Conservation (phyloP, 2,888 invertebrate species). For the Drosophila bunnanda region DNA sequence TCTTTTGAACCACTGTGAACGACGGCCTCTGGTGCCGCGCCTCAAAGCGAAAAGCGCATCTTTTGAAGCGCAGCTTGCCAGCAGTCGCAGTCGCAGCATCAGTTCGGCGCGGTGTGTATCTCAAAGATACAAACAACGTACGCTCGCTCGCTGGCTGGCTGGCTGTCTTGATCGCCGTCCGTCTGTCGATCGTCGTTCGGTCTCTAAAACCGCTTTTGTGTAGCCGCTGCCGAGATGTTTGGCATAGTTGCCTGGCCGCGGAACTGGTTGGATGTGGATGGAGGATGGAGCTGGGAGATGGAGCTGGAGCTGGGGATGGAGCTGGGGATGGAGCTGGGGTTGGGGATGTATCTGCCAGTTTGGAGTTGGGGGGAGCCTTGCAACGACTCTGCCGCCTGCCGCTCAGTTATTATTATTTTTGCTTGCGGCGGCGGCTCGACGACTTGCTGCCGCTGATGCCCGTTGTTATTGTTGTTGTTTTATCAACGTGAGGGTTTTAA, state of each 20-base stretch:
- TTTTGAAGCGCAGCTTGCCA: conserved; percentile 74
- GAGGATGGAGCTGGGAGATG: conserved; percentile 26
- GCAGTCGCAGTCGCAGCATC: conserved; percentile 42
- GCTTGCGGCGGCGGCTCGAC: conserved; percentile 70
- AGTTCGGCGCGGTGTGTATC: conserved; percentile 43
- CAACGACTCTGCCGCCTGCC: conserved; percentile 62
- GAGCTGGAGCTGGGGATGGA: conserved; percentile 40
- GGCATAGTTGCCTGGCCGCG: conserved; percentile 74
- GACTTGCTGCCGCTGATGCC: conserved; percentile 45
- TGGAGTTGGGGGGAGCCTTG: conserved; percentile 56
- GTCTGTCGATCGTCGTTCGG: conserved; percentile 48
- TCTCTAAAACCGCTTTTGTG: conserved; percentile 75
- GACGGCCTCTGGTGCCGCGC: conserved; percentile 53
- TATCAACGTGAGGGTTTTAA: conserved; percentile 77
- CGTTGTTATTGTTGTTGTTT: conserved; percentile 59
- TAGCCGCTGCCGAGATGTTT: conserved; percentile 66
- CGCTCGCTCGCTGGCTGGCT: conserved; percentile 26
- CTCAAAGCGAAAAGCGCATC: conserved; percentile 76
- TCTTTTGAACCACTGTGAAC: conserved; percentile 53
- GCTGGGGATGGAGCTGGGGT: conserved; percentile 12
- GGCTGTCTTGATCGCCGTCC: conserved; percentile 45
- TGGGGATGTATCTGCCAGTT: conserved; percentile 38
- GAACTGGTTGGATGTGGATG: conserved; percentile 66
- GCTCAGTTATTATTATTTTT: conserved; percentile 74
- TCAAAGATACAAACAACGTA: conserved; percentile 46